Percentiles rank a stretch among this genome's conserved stretches.
phyloP scores from a whole-genome alignment of 2,113 vertebrate species.

The Gymnobelideus leadbeateri region DNA sequence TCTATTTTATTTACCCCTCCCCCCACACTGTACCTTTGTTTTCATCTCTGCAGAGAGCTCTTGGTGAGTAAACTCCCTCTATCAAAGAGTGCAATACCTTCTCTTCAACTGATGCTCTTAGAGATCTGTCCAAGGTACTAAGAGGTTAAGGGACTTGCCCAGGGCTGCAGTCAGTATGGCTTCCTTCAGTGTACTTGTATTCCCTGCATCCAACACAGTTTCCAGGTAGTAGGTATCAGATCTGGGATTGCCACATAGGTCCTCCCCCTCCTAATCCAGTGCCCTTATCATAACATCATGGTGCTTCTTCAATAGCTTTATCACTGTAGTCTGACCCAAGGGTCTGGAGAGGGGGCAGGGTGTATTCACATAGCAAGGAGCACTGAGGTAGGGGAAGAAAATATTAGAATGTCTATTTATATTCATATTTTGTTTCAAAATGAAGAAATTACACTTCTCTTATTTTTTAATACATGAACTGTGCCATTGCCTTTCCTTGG shows the following conservation, averaged over 20 bases:
- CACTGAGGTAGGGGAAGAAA: not conserved
- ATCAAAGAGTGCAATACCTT: not conserved
- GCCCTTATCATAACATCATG: not conserved
- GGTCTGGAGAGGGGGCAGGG: not conserved
- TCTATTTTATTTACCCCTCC: not conserved
- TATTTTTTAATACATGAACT: not conserved
- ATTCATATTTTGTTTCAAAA: not conserved
- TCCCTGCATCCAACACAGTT: not conserved
- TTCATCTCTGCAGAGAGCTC: not conserved
- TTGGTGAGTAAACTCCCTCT: not conserved
- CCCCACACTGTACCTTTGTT: not conserved
- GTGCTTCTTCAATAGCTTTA: not conserved
- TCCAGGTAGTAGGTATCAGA: not conserved
- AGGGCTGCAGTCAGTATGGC: not conserved
- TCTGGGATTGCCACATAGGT: not conserved
- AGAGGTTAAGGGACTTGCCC: not conserved
- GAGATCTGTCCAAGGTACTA: not conserved
- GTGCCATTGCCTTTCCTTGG: not conserved
- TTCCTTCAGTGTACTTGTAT: not conserved
- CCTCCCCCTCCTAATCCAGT: not conserved
- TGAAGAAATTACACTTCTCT: not conserved
- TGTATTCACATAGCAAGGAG: not conserved
- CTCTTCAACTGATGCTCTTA: not conserved
- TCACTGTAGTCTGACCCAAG: not conserved
- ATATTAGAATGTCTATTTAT: not conserved